Percentiles rank a stretch among this genome's conserved stretches.
phyloP scores from a whole-genome alignment of 2,797 vertebrate genomes.

The Tragopan temminckii region DNA sequence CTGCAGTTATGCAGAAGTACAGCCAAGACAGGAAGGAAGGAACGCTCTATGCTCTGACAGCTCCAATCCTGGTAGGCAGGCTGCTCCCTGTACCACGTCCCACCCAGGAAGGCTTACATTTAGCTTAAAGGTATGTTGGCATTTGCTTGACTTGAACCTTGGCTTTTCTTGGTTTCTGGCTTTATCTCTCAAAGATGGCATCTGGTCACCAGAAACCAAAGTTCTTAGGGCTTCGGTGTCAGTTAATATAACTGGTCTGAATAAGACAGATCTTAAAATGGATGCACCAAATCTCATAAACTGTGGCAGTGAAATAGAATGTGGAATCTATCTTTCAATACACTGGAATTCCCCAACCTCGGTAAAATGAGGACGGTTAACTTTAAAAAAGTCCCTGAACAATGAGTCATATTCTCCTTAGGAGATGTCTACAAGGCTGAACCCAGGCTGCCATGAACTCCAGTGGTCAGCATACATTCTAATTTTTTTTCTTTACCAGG shows the following conservation, averaged over 20 bases:
- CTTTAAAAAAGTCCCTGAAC: background rate
- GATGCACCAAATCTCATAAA: background rate
- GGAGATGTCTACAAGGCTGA: background rate
- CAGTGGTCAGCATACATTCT: background rate
- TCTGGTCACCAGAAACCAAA: background rate
- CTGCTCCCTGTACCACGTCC: background rate
- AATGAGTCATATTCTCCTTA: constrained; percentile 53
- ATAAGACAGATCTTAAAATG: background rate
- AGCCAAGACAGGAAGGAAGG: background rate
- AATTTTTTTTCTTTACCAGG: background rate
- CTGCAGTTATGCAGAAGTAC: background rate
- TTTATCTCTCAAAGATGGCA: background rate
- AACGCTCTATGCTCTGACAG: background rate
- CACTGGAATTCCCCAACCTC: constrained; percentile 34
- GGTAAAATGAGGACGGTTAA: background rate
- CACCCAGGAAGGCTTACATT: background rate
- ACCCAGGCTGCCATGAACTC: background rate
- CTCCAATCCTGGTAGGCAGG: background rate
- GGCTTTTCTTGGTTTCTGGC: background rate
- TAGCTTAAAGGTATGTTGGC: background rate
- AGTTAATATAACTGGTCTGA: background rate
- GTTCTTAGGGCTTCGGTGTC: background rate
- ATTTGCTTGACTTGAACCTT: background rate
- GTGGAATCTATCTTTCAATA: background rate
- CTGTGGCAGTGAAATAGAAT: background rate